Evolutionary conservation across 2,113 vertebrate genomes (phyloP), one percentile per base, ranked within the genome.

Genomic region (Lichenostomus cassidix): DNA sequence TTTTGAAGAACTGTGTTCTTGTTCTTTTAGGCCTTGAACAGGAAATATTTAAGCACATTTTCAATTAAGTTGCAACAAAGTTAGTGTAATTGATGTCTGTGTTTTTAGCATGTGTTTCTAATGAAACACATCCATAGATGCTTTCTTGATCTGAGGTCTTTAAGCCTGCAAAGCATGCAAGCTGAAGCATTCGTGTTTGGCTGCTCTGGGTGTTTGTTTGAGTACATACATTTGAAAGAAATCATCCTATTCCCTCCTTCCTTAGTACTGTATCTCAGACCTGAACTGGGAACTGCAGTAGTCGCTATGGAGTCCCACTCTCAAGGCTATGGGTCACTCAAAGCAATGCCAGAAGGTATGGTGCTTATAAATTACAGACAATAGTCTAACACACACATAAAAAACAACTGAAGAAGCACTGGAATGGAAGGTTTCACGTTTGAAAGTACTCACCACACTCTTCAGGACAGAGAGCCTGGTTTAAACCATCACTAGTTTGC

Each of bases 31-130:
- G 39, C 70, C 85, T 87, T 82, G 76, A 90, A 94, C 82, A 91
- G 96, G 92, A 96, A 96, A 88, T 77, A 95, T 85, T 91, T 90
- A 90, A 86, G 87, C 59, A 80, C 85, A 95, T 95, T 91, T 95
- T 91, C 67, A 95, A 92, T 88, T 91, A 86, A 91, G 42, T 86
- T 91, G 58, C 82, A 94, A 80, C 90, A 91, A 95, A 94, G 85
- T 81, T 79, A 44, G 47, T 55, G 44, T 83, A 94, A 88, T 47
- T 95, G 71, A 83, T 80, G 93, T 92, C 90, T 33, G 6, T 83
- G 80, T 80, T 95, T 92, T 95, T 86, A 70, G 15, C 85, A 93
- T 74, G 50, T 90, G 94, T 65, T 96, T 93, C 68, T 77, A 59
- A 90, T 94, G 83, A 95, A 95, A 80, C 15, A 14, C 46, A 85